A percentile compares a stretch with the other conserved stretches of the same genome.
Conservation (phyloP, 2,797 vertebrate species). For the Paedocypris micromegethes region DNA sequence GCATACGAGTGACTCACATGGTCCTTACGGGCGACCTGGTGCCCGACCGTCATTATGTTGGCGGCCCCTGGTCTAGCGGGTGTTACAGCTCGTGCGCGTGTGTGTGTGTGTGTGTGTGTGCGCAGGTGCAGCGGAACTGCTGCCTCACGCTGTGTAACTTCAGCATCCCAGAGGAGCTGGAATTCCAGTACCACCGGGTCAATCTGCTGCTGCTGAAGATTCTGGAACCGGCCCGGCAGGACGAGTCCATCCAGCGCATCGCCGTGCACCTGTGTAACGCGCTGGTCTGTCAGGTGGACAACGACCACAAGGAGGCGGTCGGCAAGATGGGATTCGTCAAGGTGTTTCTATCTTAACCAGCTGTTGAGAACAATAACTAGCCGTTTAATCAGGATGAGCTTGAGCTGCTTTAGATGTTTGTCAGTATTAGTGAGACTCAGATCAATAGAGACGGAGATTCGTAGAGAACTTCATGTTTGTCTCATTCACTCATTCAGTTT, state of each 20-base stretch:
- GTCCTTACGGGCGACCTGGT: too few relatives aligned
- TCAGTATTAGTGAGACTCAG: too few relatives aligned
- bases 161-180: slow-evolving; percentile 94
- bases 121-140: slow-evolving; percentile 93
- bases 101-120: neutral
- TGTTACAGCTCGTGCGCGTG: neutral
- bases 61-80: too few relatives aligned
- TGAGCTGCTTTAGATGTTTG: too few relatives aligned
- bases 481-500: too few relatives aligned
- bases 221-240: slow-evolving; percentile 86
- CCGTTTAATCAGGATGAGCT: too few relatives aligned
- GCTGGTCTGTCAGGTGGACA: slow-evolving; percentile 97
- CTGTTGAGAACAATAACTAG: too few relatives aligned
- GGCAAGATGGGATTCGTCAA: slow-evolving; percentile 99
- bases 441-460: too few relatives aligned
- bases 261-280: slow-evolving; percentile 97
- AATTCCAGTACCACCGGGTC: slow-evolving; percentile 92
- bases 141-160: slow-evolving; percentile 97
- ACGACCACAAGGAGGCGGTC: slow-evolving; percentile 95
- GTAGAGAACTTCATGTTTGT: too few relatives aligned
- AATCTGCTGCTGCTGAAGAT: slow-evolving; percentile 92
- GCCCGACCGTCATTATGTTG: too few relatives aligned
- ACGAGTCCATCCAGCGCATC: slow-evolving; percentile 97
- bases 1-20: too few relatives aligned
- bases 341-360: slow-evolving; percentile 57